Base-by-base conservation (phyloP, 2,113 vertebrate species). In the Sarotherodon lohbergeri region DNA sequence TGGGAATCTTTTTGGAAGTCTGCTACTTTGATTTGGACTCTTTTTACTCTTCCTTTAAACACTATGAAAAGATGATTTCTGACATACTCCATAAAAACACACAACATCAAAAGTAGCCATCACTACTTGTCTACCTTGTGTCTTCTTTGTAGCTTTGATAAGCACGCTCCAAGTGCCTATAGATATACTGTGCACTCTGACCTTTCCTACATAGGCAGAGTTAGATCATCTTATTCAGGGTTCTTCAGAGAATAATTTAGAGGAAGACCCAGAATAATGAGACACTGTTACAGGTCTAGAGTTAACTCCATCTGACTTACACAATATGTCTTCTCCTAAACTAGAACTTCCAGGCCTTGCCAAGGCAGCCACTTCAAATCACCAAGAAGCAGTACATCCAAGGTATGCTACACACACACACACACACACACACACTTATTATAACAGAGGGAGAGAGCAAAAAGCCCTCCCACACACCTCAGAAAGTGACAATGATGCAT, bases 321-420 rank as follows among this genome's bases (percentile, higher is more conserved):
- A 46, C 32, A 80, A 3, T 86, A 8, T 91, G 12, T 91, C 9
- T 87, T 81, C 50, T 43, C 32, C 32, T 10, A 1, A 73, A 68
- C 66, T 80, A 97, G 96, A 97, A 97, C 88, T 96, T 97, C 86
- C 96, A 96, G 89, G 95, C 96, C 7, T 82, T 97, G 46, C 96
- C 96, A 5, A 95, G 94, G 79, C 95, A 96, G 80, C 94, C 96
- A 2, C 86, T 97, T 24, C 93, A 95, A 54, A 94, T 97, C 85
- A 92, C 85, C 63, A 94, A 89, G 95, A 94, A 91, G 91, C 94
- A 92, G 80, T 46, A 87, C 82, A 57, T 94, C 36, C 86, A 89
- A 85, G 96, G 96, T 96, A 92, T 93, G 78, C 5, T 12, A 8
- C 50, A 56, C 80, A 41, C 41, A 56, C 57, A 36, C 68, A n/a